A percentile compares a stretch with the other conserved stretches of the same genome.
phyloP scores from a whole-genome alignment of 2,888 invertebrate genomes.

The Nomada flava region DNA sequence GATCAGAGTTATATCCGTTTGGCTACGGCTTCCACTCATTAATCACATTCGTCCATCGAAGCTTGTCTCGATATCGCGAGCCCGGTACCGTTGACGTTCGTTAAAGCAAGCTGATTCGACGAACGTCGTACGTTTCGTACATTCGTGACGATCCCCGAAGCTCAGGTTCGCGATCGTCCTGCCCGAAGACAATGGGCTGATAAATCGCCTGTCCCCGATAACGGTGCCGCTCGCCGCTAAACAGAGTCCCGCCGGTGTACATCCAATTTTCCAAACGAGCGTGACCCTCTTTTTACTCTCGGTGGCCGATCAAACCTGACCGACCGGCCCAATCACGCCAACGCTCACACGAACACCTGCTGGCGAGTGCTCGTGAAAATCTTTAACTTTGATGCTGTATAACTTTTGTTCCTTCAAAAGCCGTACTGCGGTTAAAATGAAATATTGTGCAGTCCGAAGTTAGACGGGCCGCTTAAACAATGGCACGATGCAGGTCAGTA shows the following conservation, averaged over 20 bases:
- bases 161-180: background rate
- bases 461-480: background rate
- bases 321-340: background rate
- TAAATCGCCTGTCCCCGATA: slow-evolving; percentile 49
- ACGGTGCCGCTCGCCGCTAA: slow-evolving; percentile 40
- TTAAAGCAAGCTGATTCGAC: slow-evolving; percentile 4
- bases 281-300: slow-evolving; percentile 32
- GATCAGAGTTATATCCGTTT: slow-evolving; percentile 12
- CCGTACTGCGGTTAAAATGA: background rate
- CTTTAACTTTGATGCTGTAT: background rate
- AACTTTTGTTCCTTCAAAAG: background rate
- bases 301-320: background rate
- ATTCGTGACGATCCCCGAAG: slow-evolving; percentile 21
- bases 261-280: slow-evolving; percentile 40
- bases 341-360: slow-evolving; percentile 14
- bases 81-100: slow-evolving; percentile 8
- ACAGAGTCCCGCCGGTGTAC: slow-evolving; percentile 15
- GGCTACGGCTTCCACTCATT: slow-evolving; percentile 13
- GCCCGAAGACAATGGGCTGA: slow-evolving; percentile 40
- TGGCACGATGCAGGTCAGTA: background rate
- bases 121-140: slow-evolving; percentile 9
- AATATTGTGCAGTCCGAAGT: background rate
- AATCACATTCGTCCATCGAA: slow-evolving; percentile 33
- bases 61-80: background rate
- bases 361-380: background rate